A percentile compares a stretch with the other conserved stretches of the same genome.
Conservation (phyloP, 2,888 invertebrate species). For the Himalopsyche japonica region DNA sequence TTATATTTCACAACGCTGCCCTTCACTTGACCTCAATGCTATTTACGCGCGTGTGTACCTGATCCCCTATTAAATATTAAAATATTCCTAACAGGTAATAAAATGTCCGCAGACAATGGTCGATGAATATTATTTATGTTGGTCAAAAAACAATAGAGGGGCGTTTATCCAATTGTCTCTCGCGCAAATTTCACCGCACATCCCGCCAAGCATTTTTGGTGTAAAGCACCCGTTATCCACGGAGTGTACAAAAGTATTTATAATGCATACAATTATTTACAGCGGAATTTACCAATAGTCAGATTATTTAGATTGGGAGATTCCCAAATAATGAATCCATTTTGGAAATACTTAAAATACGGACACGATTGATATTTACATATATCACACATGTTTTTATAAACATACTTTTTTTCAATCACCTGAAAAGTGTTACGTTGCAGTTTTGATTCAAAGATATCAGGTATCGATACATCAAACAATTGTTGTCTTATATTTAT, state of each 20-base stretch:
- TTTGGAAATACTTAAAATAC: too few relatives aligned
- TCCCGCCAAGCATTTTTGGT: neutral
- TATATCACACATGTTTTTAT: too few relatives aligned
- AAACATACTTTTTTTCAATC: too few relatives aligned
- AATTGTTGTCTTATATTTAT: too few relatives aligned
- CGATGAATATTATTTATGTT: neutral
- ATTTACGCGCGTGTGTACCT: neutral
- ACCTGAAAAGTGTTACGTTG: too few relatives aligned
- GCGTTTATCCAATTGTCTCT: conserved; percentile 1
- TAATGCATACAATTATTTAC: conserved; percentile 21
- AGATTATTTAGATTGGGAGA: neutral
- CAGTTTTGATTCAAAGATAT: too few relatives aligned
- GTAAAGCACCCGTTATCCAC: neutral
- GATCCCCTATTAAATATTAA: neutral
- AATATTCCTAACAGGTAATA: neutral
- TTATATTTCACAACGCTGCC: neutral
- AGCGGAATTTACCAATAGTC: conserved; percentile 8
- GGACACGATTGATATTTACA: too few relatives aligned
- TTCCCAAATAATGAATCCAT: neutral
- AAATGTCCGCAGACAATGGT: neutral
- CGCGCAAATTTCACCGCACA: neutral
- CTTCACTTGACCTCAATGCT: neutral
- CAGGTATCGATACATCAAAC: too few relatives aligned
- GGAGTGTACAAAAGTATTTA: conserved; percentile 17
- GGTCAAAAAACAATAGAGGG: neutral